phyloP scores from a whole-genome alignment of 2,113 vertebrate genomes.

The Myotis brandtii region DNA sequence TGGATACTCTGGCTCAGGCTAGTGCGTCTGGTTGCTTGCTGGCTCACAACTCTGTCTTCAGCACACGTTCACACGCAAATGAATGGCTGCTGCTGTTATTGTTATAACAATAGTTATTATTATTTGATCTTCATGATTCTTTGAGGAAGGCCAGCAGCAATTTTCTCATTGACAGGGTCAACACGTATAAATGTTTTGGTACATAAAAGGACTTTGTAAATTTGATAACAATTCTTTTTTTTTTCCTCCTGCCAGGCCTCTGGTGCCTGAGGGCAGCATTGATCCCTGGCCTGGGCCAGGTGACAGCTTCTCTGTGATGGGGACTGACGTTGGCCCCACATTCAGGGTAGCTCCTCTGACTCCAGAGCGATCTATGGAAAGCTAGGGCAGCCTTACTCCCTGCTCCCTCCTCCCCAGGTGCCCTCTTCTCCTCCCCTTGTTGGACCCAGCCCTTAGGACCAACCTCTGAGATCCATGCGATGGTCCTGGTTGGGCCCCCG shows the following conservation, averaged over 20 bases:
- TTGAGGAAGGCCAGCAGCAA: background rate
- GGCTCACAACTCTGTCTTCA: background rate
- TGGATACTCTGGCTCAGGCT: background rate
- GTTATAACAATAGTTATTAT: background rate
- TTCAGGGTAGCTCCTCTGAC: background rate
- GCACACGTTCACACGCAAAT: background rate
- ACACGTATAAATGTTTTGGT: background rate
- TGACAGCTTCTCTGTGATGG: background rate
- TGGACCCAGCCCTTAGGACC: background rate
- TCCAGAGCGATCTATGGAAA: background rate
- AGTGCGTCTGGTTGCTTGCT: background rate
- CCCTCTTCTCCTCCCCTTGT: background rate
- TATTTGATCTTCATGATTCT: background rate
- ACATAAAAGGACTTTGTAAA: background rate
- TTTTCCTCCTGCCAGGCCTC: background rate
- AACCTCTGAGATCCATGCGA: background rate
- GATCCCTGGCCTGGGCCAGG: background rate
- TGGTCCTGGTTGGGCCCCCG: background rate
- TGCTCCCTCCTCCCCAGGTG: rapidly evolving
- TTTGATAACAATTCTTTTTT: background rate
- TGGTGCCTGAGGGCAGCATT: background rate
- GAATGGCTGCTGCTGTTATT: background rate
- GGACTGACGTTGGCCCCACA: background rate
- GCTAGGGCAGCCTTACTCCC: background rate
- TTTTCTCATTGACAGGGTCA: background rate